These are phyloP conservation scores for Vireo altiloquus DNA, from an alignment of 2,113 vertebrate species.

Conservation along the genomic window DNA sequence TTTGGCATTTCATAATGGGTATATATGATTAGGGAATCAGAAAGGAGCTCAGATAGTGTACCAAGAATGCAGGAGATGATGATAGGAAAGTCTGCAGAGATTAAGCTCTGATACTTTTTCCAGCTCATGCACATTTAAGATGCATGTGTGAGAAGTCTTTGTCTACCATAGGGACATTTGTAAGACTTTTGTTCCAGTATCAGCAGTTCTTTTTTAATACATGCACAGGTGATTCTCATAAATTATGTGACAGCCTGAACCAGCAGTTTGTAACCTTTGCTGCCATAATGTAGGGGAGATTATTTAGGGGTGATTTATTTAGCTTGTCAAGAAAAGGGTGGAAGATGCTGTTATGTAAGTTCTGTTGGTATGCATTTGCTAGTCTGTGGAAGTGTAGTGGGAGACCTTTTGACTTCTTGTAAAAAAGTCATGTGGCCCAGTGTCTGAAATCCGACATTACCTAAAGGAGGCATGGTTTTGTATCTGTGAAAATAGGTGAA, in stretches of 20 bases:
- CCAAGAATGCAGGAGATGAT: not conserved
- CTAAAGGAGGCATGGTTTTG: not conserved
- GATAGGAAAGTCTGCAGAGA: not conserved
- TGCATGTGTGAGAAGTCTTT: not conserved
- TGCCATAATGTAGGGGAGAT: not conserved
- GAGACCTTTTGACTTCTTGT: not conserved
- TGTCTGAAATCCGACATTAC: not conserved
- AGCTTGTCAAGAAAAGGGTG: not conserved
- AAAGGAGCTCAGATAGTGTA: not conserved
- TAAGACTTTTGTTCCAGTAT: not conserved
- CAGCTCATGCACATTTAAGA: not conserved
- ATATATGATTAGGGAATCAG: not conserved
- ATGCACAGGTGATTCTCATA: not conserved
- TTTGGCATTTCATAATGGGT: not conserved
- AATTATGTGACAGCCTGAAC: not conserved
- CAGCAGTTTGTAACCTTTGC: not conserved
- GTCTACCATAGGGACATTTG: not conserved
- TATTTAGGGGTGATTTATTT: not conserved
- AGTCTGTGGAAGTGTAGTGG: not conserved
- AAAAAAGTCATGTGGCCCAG: accelerated
- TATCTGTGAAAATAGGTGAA: not conserved
- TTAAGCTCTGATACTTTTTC: not conserved
- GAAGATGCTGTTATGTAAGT: not conserved
- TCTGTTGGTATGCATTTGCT: not conserved
- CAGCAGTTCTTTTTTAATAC: not conserved